Percentiles rank a stretch among this genome's conserved stretches.
These are phyloP conservation scores for Heptranchias perlo DNA, from an alignment of 2,113 vertebrate genomes.

Conservation along the genomic window DNA sequence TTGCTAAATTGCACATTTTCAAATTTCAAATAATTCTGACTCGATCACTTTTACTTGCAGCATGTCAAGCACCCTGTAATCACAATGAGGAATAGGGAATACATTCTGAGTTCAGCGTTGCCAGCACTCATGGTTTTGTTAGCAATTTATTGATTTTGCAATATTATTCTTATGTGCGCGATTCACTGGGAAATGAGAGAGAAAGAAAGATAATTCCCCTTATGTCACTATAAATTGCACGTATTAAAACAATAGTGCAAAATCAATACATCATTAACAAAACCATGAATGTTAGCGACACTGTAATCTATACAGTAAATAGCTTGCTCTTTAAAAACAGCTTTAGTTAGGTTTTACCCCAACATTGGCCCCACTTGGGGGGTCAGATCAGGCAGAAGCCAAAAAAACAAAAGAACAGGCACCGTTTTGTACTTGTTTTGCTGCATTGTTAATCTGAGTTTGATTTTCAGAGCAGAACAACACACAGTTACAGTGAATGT, in stretches of 20 bases:
- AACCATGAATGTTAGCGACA: neutral
- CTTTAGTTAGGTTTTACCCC: neutral
- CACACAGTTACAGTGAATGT: neutral
- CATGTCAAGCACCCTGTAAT: neutral
- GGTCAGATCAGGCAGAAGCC: neutral
- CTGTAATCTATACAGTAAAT: neutral
- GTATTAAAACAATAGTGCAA: neutral
- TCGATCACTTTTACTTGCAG: neutral
- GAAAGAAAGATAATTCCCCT: neutral
- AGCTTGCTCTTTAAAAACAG: neutral
- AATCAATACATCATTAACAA: conserved; percentile 28
- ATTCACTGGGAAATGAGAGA: neutral
- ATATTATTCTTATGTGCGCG: neutral
- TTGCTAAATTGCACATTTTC: neutral
- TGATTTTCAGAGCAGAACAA: neutral
- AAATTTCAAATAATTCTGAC: neutral
- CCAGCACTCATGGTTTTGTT: neutral
- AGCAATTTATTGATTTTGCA: conserved; percentile 7
- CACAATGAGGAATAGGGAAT: neutral
- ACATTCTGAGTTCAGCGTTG: neutral
- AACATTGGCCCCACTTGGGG: neutral
- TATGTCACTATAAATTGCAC: neutral
- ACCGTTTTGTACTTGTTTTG: neutral
- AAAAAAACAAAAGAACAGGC: neutral
- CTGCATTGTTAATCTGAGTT: neutral